Percentiles rank a stretch among this genome's conserved stretches.
phyloP scores from a whole-genome alignment of 2,888 invertebrate species.

The Melitaea athalia region DNA sequence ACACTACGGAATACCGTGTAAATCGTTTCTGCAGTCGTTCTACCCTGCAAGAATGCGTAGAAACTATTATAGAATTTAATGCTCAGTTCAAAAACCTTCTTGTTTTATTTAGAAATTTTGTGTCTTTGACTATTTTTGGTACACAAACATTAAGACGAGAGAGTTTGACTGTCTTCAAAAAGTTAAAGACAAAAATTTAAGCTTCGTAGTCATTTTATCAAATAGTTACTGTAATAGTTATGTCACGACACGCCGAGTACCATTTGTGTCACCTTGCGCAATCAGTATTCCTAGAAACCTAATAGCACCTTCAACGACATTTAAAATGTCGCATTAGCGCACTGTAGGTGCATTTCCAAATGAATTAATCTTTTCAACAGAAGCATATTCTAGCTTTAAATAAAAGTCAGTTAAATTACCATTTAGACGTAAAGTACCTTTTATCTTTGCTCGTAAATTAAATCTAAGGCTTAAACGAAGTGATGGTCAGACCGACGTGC shows the following conservation, averaged over 20 bases:
- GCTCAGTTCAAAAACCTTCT: too few relatives aligned
- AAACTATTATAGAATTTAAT: too few relatives aligned
- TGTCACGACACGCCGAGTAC: neutral
- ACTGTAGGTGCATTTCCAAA: neutral
- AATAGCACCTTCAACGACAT: neutral
- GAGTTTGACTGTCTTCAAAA: too few relatives aligned
- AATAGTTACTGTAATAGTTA: neutral
- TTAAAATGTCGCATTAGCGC: neutral
- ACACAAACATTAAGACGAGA: too few relatives aligned
- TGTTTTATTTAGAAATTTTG: too few relatives aligned
- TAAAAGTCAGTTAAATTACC: conserved; percentile 22
- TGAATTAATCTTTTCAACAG: conserved; percentile 3
- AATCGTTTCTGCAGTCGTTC: too few relatives aligned
- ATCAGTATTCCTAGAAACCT: neutral
- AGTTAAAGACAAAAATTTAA: neutral
- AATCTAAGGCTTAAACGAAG: conserved; percentile 16
- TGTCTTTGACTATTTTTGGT: too few relatives aligned
- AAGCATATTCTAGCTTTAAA: neutral
- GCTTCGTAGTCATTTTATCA: conserved; percentile 1
- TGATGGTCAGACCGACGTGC: conserved; percentile 11
- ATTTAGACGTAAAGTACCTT: conserved; percentile 16
- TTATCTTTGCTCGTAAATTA: conserved; percentile 26
- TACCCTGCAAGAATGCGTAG: too few relatives aligned
- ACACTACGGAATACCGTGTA: too few relatives aligned
- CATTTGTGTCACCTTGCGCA: neutral